Conservation (phyloP, 2,113 vertebrate species). For the Semicossyphus pulcher region DNA sequence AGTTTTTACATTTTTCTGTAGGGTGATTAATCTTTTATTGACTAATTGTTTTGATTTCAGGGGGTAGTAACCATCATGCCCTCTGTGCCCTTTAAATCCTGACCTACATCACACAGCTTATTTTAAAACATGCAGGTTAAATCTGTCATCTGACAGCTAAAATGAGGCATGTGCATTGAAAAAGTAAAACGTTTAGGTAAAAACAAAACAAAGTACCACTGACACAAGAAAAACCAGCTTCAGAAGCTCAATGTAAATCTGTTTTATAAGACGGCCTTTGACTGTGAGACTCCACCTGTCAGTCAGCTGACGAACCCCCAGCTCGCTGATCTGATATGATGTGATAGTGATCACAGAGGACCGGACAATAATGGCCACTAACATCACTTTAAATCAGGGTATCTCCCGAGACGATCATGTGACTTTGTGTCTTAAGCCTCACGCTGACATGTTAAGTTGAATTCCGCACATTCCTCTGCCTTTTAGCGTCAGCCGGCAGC, state of each 20-base stretch:
- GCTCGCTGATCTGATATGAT: slow-evolving; percentile 15
- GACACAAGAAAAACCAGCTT: slow-evolving; percentile 10
- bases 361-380: neutral
- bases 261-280: slow-evolving; percentile 11
- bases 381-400: slow-evolving; percentile 22
- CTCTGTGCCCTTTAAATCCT: neutral
- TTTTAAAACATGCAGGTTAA: neutral
- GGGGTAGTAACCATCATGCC: neutral
- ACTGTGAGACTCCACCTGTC: slow-evolving; percentile 15
- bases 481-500: slow-evolving; percentile 37
- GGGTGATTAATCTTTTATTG: no score
- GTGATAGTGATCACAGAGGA: slow-evolving; percentile 18
- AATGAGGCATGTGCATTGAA: neutral
- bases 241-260: neutral
- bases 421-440: slow-evolving; percentile 57
- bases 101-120: neutral
- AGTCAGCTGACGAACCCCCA: neutral
- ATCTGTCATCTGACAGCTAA: neutral
- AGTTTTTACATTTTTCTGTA: no score
- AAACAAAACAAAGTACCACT: no score
- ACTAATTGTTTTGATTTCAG: no score
- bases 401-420: slow-evolving; percentile 48
- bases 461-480: slow-evolving; percentile 71
- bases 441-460: slow-evolving; percentile 61
- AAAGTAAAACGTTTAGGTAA: neutral